Evolutionary conservation across 2,113 vertebrate genomes (phyloP), one percentile per base, ranked within the genome.

Genomic region (Okapia johnstoni): DNA sequence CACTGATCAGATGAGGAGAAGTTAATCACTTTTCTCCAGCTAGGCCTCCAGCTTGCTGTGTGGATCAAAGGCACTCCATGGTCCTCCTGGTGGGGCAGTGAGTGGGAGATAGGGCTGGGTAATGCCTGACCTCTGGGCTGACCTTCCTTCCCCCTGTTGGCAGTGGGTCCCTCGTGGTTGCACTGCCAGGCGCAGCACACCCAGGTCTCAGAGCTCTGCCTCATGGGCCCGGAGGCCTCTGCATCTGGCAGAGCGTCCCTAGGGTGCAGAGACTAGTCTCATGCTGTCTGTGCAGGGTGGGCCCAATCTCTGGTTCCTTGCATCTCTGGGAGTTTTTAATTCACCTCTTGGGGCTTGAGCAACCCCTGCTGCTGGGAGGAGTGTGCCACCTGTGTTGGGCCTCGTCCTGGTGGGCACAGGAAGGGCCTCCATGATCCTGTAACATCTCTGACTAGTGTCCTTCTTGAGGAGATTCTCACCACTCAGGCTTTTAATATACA

Each of bases 1-100:
- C 0, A 0, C 60, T 73, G 94, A 61, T 66, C 77, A 91, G 93
- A 23, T 6, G 4, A 79, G 54, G 70, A 85, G 92, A 92, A 61
- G 80, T 77, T 88, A 94, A 97, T 93, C 46, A 7, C 28, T 96
- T 57, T 90, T 80, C 81, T 96, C 94, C 97, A 90, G 40, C 58
- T 54, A 76, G 96, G 88, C 60, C 61, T n/a, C 73, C 87, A n/a
- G 43, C 58, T 93, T 15, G 3, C 57, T 21, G 46, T 81, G 92
- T 84, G 54, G 43, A 87, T 88, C 57, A 85, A 57, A 85, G 96
- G 92, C 94, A 61, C 57, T 23, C 58, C 92, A 36, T 55, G 2
- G 13, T 50, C 80, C 94, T 79, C 54, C 76, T 87, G 85, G 92
- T 90, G 83, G 90, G 88, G 86, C 25, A 19, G 54, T 9, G 88